These are phyloP conservation scores for Amphiprion percula DNA, from an alignment of 2,113 vertebrate species.

Conservation along the genomic window DNA sequence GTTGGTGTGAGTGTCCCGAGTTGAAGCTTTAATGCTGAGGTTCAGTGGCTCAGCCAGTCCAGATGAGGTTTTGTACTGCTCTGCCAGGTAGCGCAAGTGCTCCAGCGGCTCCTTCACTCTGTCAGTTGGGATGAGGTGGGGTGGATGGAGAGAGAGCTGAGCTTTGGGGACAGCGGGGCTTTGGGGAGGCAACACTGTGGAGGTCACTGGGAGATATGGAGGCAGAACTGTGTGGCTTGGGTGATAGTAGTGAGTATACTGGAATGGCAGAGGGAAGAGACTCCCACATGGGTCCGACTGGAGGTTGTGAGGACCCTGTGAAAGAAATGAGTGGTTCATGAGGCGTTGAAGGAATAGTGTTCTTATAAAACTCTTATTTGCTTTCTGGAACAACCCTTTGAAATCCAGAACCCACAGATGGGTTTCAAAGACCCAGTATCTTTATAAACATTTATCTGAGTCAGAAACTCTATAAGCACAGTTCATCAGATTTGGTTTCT, in stretches of 20 bases:
- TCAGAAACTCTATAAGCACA: too few species aligned
- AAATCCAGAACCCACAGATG: too few species aligned
- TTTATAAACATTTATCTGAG: too few species aligned
- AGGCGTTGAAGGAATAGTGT: neutral
- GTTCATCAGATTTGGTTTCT: too few species aligned
- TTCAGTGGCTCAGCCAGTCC: conserved; percentile 81
- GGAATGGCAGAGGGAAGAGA: conserved; percentile 44
- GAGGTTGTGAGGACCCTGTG: conserved; percentile 41
- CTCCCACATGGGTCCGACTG: conserved; percentile 28
- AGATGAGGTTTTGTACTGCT: conserved; percentile 75
- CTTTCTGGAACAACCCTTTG: too few species aligned
- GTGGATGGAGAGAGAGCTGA: neutral
- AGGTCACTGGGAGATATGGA: conserved; percentile 23
- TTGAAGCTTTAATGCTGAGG: conserved; percentile 72
- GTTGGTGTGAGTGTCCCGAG: conserved; percentile 12
- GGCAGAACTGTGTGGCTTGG: conserved; percentile 36
- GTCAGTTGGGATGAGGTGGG: conserved; percentile 13
- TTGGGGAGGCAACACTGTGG: conserved; percentile 6
- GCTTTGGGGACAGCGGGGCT: neutral
- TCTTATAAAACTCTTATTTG: too few species aligned
- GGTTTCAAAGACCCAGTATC: too few species aligned
- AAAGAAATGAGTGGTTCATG: neutral
- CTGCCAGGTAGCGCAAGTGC: conserved; percentile 74
- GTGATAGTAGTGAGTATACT: conserved; percentile 51
- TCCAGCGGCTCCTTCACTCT: conserved; percentile 62